Evolutionary conservation across 2,888 invertebrate genomes (phyloP), one percentile per base, ranked within the genome.

Genomic region (Tortricodes alternella): DNA sequence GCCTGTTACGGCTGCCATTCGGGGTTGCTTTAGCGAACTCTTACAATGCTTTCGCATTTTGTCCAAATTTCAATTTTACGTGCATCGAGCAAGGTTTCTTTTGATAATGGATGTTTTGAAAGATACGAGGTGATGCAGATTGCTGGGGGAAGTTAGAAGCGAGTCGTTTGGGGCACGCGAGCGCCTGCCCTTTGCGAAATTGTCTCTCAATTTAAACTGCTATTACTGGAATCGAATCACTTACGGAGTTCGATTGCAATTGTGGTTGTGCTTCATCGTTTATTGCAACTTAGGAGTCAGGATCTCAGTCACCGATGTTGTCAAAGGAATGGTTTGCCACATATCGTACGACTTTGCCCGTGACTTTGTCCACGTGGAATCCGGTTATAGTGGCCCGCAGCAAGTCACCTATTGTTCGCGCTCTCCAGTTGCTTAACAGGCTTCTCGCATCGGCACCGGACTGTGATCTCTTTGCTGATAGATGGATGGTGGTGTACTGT

Each of bases 1-100:
- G 77, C 70, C 70, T 68, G 69, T 65, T 69, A 69, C 68, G 68
- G 60, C 58, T 62, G 69, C 73, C 71, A 74, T 77, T 74, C 65
- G 60, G 63, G 57, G 53, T 44, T 19, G 21, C 27, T 44, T 49
- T 41, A 3, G 8, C 24, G 35, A 27, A 19, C 13, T 37, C 48
- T 16, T 48, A 43, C 5, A 15, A 5, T 5, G 8, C 1, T 8
- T 6, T 21, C 2, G 1, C 8, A 6, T 3, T 18, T 29, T 5
- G 6, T 19, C 23, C 2, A 39, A 11, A 32, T 18, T 43, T 21
- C 3, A 19, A 19, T 48, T 49, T 48, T 43, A 6, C 16, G 27
- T 1, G 11, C n/a, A 24, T 9, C 2, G 4, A 1, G 1, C n/a
- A 41, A 35, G 48, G 35, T 55, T 43, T 19, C 13, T n/a, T 43